Percentiles rank a stretch among this genome's conserved stretches.
Conservation (phyloP, 2,797 vertebrate genomes). For the Trachurus trachurus region DNA sequence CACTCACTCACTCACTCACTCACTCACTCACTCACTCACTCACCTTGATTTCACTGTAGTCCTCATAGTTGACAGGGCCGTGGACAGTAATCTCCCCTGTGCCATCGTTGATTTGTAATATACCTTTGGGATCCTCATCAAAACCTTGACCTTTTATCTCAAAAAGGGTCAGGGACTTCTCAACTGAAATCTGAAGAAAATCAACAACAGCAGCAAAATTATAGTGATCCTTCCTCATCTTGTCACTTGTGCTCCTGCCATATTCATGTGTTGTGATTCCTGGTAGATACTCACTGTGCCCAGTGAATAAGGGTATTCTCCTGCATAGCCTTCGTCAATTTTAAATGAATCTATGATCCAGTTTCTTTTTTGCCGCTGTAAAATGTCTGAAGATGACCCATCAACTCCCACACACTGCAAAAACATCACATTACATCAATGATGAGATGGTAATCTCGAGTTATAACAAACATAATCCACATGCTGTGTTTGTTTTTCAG, state of each 20-base stretch:
- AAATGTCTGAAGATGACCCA: conserved; percentile 27
- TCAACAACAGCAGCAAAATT: conserved; percentile 1
- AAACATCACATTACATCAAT: neutral
- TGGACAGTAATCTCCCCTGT: conserved; percentile 63
- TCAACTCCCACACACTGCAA: conserved; percentile 50
- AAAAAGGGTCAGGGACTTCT: conserved; percentile 16
- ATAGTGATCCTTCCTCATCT: neutral
- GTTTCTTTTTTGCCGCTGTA: conserved; percentile 75
- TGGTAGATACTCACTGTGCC: conserved; percentile 70
- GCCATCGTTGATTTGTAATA: conserved; percentile 56
- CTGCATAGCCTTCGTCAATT: conserved; percentile 75
- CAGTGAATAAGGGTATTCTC: conserved; percentile 73
- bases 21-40: neutral
- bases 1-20: neutral
- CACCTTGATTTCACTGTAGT: conserved; percentile 51
- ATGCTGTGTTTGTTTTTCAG: neutral
- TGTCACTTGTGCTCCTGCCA: neutral
- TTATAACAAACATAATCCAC: neutral
- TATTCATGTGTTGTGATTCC: neutral
- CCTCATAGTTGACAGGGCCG: conserved; percentile 74
- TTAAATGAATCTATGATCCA: conserved; percentile 84
- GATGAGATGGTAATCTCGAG: neutral
- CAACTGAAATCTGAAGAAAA: conserved; percentile 63
- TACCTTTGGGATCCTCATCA: conserved; percentile 55
- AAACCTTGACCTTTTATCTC: conserved; percentile 70